Base-by-base conservation (phyloP, 2,797 vertebrate genomes). In the Arremon brunneinucha region DNA sequence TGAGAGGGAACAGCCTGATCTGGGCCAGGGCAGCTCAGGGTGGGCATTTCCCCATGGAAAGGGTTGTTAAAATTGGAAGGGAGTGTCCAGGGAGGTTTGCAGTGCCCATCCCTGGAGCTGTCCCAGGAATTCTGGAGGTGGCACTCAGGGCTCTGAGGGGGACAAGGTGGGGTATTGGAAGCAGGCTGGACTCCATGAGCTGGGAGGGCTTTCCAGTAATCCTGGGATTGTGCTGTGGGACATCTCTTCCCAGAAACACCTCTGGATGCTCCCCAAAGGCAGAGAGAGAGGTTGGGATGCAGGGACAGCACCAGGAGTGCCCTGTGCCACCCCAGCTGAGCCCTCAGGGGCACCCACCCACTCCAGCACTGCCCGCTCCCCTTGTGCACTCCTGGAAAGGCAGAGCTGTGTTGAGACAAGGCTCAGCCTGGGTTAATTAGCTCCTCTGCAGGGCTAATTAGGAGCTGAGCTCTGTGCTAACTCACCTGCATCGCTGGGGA, bases 141-240 rank as follows among this genome's bases (percentile, higher is more conserved):
- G 9, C 52, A 49, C 60, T 37, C 11, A 4, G 68, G 0, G 49
- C 28, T 63, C 39, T n/a, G 55, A 37, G 35, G 30, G 50, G 35
- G 30, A 34, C 55, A 68, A 0, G 55, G 39, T 34, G 55, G 39
- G 37, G 0, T 39, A n/a, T 10, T 0, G 3, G 46, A 12, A 2
- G 63, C 32, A 35, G 47, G 3, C 0, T 0, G 65, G 21, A 8
- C 23, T 43, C 3, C 0, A 1, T 11, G 74, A 1, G 1, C 44
- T n/a, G 4, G 85, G 44, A 52, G n/a, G 19, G 27, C 0, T 72
- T 44, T 30, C 59, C 75, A 55, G 8, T 0, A 1, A 9, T 6
- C 2, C 55, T 0, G 30, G 34, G 47, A 11, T 49, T 35, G 5
- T 56, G 34, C 26, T 12, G 34, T 63, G 49, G 74, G 30, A 27